phyloP scores from a whole-genome alignment of 2,888 invertebrate genomes.

The Platycnemis pennipes region DNA sequence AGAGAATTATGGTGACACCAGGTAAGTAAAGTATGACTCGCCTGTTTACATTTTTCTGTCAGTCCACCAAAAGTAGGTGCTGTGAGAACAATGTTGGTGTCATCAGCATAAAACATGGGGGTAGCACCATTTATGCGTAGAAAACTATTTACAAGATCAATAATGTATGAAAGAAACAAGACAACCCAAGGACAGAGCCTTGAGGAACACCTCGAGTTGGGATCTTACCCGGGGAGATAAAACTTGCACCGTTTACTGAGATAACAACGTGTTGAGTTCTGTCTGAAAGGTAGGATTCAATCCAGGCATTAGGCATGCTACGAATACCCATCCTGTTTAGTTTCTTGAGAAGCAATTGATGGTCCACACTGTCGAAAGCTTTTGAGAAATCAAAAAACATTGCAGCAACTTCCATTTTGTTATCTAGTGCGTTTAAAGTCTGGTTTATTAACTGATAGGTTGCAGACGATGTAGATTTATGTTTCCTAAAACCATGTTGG shows the following conservation, averaged over 20 bases:
- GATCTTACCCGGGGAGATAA: neutral
- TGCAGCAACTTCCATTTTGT: slow-evolving; percentile 27
- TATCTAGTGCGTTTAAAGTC: neutral
- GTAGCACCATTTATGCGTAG: slow-evolving; percentile 4
- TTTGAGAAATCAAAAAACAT: slow-evolving; percentile 7
- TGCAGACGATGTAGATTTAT: neutral
- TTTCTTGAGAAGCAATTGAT: slow-evolving; percentile 9
- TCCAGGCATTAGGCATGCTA: neutral
- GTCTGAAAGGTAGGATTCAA: neutral
- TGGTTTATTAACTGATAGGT: neutral
- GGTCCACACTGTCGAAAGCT: too few relatives aligned
- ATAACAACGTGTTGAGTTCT: neutral
- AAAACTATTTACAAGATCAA: neutral
- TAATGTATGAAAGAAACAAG: slow-evolving; percentile 5
- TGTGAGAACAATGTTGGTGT: slow-evolving; percentile 24
- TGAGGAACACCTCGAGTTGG: neutral
- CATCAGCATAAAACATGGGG: neutral
- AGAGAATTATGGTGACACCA: neutral
- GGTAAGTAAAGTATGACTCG: neutral
- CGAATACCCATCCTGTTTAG: neutral
- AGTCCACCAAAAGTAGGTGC: neutral
- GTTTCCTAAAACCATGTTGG: neutral
- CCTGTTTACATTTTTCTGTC: neutral
- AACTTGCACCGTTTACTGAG: neutral
- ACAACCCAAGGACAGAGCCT: neutral